phyloP scores from a whole-genome alignment of 2,797 vertebrate genomes.

The Synanceia verrucosa region DNA sequence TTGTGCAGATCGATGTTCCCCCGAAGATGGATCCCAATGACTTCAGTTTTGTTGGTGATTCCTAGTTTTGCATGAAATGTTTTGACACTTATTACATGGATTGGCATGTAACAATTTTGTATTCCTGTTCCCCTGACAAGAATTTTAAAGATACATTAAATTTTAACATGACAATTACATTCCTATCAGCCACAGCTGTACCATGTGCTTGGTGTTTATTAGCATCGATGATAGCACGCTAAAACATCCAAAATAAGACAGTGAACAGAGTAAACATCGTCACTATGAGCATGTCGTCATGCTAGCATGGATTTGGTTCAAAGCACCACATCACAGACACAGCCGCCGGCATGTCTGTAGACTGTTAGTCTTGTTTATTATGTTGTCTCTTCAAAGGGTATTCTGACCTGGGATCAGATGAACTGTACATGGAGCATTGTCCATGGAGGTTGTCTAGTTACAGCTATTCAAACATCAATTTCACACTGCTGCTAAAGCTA shows the following conservation, averaged over 20 bases:
- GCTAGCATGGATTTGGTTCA: not conserved
- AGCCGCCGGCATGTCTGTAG: not conserved
- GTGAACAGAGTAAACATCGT: not conserved
- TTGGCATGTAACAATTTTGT: not conserved
- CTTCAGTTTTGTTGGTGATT: not conserved
- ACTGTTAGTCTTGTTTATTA: not conserved
- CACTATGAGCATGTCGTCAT: not conserved
- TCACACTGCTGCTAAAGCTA: not conserved
- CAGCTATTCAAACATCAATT: not conserved
- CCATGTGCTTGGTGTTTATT: not conserved
- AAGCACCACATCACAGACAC: not conserved
- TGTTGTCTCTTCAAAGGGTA: not conserved
- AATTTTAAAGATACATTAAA: not conserved
- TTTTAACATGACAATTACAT: no score
- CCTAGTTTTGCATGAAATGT: not conserved
- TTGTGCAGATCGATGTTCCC: not conserved
- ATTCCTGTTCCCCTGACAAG: not conserved
- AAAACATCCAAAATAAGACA: not conserved
- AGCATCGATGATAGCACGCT: not conserved
- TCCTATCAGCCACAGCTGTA: not conserved
- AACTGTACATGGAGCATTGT: conserved; percentile 4
- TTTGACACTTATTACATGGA: not conserved
- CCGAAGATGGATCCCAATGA: not conserved
- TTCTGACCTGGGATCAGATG: conserved; percentile 4
- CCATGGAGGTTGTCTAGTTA: conserved; percentile 12